Evolutionary conservation across 2,113 vertebrate genomes (phyloP).

Genomic region (Alaudala cheleensis): DNA sequence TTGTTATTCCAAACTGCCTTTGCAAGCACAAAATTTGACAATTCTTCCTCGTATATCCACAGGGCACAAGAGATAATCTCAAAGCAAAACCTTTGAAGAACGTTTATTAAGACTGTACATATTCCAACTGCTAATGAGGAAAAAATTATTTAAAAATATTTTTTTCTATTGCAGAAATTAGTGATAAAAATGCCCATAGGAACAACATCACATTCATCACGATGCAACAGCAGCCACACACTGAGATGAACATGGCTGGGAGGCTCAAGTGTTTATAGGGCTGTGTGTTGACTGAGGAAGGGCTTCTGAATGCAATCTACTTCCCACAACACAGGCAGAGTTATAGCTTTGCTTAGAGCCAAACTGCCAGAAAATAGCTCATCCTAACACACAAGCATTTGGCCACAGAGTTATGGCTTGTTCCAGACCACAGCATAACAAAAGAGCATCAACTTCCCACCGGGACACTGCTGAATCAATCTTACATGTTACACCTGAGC

Average conservation of each 20-base stretch:
- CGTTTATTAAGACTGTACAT: conserved; percentile 21
- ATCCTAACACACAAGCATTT: background rate
- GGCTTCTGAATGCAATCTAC: background rate
- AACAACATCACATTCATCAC: background rate
- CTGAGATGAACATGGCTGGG: background rate
- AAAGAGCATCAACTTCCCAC: background rate
- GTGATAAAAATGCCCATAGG: background rate
- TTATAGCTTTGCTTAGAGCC: conserved; percentile 38
- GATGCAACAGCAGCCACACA: background rate
- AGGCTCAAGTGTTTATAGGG: conserved; percentile 1
- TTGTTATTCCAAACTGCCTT: conserved; percentile 43
- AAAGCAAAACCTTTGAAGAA: conserved; percentile 21
- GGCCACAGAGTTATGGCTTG: background rate
- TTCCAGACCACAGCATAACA: background rate
- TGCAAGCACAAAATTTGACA: conserved; percentile 10
- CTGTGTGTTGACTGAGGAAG: background rate
- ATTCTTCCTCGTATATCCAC: conserved; percentile 7
- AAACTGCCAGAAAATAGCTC: conserved; percentile 33
- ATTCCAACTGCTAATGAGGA: conserved; percentile 26
- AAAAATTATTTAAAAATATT: background rate
- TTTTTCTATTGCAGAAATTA: background rate
- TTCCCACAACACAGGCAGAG: background rate
- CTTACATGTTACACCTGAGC: conserved; percentile 47
- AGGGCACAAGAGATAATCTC: conserved; percentile 16
- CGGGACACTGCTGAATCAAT: background rate